Evolutionary conservation across 2,888 invertebrate species (phyloP), one percentile per base, ranked within the genome.

Genomic region (Drosophila parthenogenetica): DNA sequence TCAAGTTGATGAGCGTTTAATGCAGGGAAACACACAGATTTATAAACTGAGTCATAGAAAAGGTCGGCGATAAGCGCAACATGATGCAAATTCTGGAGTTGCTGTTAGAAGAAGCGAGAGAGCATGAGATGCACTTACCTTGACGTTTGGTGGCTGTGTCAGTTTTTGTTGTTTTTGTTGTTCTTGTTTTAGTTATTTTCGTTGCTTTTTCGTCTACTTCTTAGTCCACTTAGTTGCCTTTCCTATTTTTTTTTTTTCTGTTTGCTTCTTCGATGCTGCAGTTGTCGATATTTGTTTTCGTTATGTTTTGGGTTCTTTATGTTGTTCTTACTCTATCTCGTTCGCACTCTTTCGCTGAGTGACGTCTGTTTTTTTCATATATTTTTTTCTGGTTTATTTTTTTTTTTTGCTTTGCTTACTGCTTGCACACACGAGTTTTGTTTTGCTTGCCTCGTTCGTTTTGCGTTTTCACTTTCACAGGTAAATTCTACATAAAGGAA

Each of bases 401-500:
- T 17, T 63, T 55, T 63, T 49, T 53, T 62, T 22, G 22, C 22
- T 22, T 58, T 66, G 48, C 53, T 51, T 70, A 53, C 67, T 73
- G 46, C 55, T 76, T 80, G 68, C 77, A 70, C 77, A 86, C 87
- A 77, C 89, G 71, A 77, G 81, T 71, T 77, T 88, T 86, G 85
- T 86, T 86, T 86, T 86, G 85, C 83, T 86, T 86, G 70, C 69
- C 75, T 88, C 84, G 75, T 86, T 89, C 89, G 81, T 71, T 55
- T 74, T 79, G 37, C 74, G 87, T 86, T 86, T 89, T 89, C 89
- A 89, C 89, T 89, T 89, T 89, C 83, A 86, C 77, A 85, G 73
- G 77, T 86, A 86, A 73, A 79, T 80, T 77, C 89, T 86, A 66
- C 53, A 39, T 60, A 17, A 32, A 45, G 50, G 49, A 72, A 61